Conservation (phyloP, 1,140 invertebrate species). For the Neuroterus valhalla region DNA sequence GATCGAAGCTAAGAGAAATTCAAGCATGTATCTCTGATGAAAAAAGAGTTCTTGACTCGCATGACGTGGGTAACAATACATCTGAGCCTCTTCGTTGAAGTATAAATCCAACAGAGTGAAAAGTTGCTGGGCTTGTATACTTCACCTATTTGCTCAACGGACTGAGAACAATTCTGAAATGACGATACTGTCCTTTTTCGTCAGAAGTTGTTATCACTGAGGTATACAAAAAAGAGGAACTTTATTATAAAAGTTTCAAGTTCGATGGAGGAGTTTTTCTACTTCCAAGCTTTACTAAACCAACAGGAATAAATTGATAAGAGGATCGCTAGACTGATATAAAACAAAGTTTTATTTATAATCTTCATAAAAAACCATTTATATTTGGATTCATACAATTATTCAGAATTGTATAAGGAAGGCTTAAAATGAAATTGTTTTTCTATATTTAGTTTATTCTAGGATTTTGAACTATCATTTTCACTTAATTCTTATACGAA, state of each 20-base stretch:
- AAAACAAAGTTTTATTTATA: too few species aligned
- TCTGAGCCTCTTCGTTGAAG: neutral
- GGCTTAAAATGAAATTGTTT: too few species aligned
- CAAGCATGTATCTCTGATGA: too few species aligned
- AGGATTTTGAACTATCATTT: neutral
- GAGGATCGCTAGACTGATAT: too few species aligned
- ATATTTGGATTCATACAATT: too few species aligned
- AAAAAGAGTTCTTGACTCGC: too few species aligned
- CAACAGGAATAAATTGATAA: neutral
- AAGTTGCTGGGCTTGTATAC: conserved; percentile 25
- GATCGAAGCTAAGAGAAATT: too few species aligned
- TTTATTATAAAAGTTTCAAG: conserved; percentile 1
- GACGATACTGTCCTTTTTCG: neutral
- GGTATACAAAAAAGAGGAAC: neutral
- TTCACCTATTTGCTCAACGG: conserved; percentile 19
- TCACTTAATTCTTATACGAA: neutral
- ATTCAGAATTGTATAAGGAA: too few species aligned
- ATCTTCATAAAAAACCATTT: too few species aligned
- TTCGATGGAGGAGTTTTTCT: neutral
- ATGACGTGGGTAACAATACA: neutral
- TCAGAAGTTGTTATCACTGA: neutral
- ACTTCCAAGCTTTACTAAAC: neutral
- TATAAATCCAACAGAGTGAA: conserved; percentile 7
- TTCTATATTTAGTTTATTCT: too few species aligned
- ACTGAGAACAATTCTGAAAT: conserved; percentile 13